Percentiles rank a stretch among this genome's conserved stretches.
phyloP scores from a whole-genome alignment of 2,888 invertebrate species.

The Tigriopus californicus region DNA sequence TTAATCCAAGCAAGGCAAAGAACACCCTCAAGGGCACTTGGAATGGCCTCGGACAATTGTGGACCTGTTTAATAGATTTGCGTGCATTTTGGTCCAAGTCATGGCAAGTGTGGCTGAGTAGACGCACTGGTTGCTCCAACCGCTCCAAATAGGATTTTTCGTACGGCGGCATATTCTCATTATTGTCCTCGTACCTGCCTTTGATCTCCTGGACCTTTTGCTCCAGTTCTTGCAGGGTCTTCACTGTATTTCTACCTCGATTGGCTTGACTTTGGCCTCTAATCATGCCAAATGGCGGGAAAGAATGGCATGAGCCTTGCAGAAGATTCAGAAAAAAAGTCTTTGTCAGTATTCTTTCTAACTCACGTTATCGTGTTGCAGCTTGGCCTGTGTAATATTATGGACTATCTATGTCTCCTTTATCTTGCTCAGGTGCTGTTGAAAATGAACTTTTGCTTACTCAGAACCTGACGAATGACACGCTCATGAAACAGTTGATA shows the following conservation, averaged over 20 bases:
- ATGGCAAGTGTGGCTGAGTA: background rate
- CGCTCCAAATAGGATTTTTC: background rate
- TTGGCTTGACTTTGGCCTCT: constrained; percentile 25
- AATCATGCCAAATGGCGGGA: constrained; percentile 27
- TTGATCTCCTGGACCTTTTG: constrained; percentile 23
- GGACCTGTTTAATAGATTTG: constrained; percentile 19
- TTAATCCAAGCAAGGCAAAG: constrained; percentile 24
- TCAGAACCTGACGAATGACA: too few species aligned
- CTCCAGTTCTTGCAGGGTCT: constrained; percentile 21
- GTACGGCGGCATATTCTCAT: background rate
- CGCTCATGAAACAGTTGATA: too few species aligned
- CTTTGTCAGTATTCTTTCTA: too few species aligned
- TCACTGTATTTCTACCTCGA: constrained; percentile 23
- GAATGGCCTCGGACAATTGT: constrained; percentile 25
- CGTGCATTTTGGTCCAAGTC: constrained; percentile 8
- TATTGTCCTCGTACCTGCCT: constrained; percentile 17
- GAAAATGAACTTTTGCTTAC: too few species aligned
- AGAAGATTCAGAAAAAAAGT: too few species aligned
- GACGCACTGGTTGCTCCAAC: background rate
- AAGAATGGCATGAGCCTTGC: too few species aligned
- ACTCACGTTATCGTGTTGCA: too few species aligned
- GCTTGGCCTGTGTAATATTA: too few species aligned
- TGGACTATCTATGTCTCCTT: too few species aligned
- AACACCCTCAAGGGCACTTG: constrained; percentile 27
- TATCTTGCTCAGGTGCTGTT: too few species aligned